Conservation (phyloP, 2,113 vertebrate species). For the Genyomyrus donnyi region DNA sequence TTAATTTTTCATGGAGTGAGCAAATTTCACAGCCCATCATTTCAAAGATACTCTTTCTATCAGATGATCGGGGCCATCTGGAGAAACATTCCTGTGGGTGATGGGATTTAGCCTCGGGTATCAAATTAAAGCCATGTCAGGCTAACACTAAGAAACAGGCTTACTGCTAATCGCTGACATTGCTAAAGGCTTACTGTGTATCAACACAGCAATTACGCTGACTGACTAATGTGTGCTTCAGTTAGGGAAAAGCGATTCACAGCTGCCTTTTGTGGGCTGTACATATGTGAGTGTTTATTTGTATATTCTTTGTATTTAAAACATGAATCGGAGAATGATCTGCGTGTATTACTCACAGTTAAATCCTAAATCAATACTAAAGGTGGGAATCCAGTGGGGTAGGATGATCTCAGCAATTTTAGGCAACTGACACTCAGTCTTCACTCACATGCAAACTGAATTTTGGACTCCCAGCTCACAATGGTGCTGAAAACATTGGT, state of each 20-base stretch:
- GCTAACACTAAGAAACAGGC: conserved; percentile 18
- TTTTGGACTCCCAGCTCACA: conserved; percentile 73
- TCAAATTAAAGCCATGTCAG: conserved; percentile 18
- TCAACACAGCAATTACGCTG: conserved; percentile 9
- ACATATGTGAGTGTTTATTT: neutral
- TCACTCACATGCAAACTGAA: conserved; percentile 84
- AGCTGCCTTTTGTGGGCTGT: neutral
- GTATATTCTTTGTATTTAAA: neutral
- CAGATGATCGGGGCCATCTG: conserved; percentile 13
- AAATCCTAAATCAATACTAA: neutral
- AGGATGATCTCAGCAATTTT: neutral
- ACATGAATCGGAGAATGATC: neutral
- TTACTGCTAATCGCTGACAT: conserved; percentile 15
- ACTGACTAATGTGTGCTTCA: conserved; percentile 10
- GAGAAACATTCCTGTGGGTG: conserved; percentile 10
- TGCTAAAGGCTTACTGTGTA: conserved; percentile 34
- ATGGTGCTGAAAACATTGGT: conserved; percentile 77
- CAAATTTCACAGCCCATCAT: conserved; percentile 53
- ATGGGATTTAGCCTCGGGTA: conserved; percentile 9
- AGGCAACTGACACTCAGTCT: neutral
- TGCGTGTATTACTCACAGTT: neutral
- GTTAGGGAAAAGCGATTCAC: neutral
- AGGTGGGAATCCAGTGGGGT: neutral
- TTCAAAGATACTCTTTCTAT: conserved; percentile 47
- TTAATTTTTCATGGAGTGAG: conserved; percentile 58